Evolutionary conservation across 1,140 invertebrate species (phyloP).

Genomic region (Drosophila obscura): DNA sequence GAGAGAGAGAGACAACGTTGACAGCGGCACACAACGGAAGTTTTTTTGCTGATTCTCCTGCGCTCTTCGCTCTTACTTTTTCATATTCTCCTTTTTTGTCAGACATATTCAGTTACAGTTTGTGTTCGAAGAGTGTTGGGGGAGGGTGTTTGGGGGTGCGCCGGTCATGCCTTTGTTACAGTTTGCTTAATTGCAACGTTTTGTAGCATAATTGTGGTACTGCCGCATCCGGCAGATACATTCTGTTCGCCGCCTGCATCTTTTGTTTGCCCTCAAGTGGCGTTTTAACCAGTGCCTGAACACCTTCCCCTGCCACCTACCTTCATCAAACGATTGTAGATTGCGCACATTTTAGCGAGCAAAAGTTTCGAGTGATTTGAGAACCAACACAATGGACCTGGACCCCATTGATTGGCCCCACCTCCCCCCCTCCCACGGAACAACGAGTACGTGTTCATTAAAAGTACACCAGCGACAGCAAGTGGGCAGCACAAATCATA

Average conservation of each 20-base stretch:
- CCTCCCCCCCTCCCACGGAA: slow-evolving; percentile 2
- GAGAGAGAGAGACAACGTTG: slow-evolving; percentile 5
- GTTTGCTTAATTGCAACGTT: slow-evolving; percentile 81
- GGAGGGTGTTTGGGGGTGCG: not conserved
- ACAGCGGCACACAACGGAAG: slow-evolving; percentile 5
- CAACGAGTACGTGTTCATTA: slow-evolving; percentile 28
- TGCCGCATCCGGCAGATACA: slow-evolving; percentile 53
- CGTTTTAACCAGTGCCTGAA: slow-evolving; percentile 45
- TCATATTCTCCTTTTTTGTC: not conserved
- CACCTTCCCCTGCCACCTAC: not conserved
- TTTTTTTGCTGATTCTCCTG: not conserved
- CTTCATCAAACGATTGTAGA: slow-evolving; percentile 60
- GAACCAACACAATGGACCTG: slow-evolving; percentile 63
- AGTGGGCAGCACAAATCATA: slow-evolving; percentile 78
- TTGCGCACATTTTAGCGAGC: slow-evolving; percentile 73
- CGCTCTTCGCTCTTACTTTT: not conserved
- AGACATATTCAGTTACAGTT: not conserved
- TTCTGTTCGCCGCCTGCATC: slow-evolving; percentile 35
- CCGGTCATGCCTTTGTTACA: slow-evolving; percentile 64
- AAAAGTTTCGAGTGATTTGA: slow-evolving; percentile 24
- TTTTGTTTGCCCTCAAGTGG: slow-evolving; percentile 68
- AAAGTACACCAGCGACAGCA: slow-evolving; percentile 52
- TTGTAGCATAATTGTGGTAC: slow-evolving; percentile 75
- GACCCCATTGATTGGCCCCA: slow-evolving; percentile 63
- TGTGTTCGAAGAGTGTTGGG: not conserved